Evolutionary conservation across 2,113 vertebrate genomes (phyloP), one percentile per base, ranked within the genome.

Genomic region (Sula dactylatra): DNA sequence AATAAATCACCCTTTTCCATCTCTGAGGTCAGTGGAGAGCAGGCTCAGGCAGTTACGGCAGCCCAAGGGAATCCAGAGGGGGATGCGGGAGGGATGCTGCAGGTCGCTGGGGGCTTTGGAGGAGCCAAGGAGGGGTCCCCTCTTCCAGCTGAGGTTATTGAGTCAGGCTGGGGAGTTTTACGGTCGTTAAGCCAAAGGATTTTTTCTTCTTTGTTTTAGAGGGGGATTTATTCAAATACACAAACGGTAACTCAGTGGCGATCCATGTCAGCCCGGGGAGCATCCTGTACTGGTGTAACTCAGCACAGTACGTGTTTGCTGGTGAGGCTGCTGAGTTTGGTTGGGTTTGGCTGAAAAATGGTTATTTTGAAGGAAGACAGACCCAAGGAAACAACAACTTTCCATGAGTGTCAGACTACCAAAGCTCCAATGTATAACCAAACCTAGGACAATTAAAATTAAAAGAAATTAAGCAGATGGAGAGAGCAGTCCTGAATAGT

Each of bases 271-370:
- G 78, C 25, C 56, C 7, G 0, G 21, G 44, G 31, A 79, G 69
- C 70, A n/a, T 52, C 65, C 2, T 5, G 21, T 3, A 1, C 5
- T 18, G 2, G 1, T 54, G 13, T 9, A 44, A 32, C 76, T 8
- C 14, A 2, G 72, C 22, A 2, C 32, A 3, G 58, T 5, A 4
- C 1, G 0, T 9, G 14, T 4, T 13, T 4, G 11, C 82, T 16
- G 55, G 71, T 5, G 7, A 5, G 31, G 66, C 72, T 45, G 73
- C 34, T 7, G 36, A 11, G 9, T 9, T 82, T 27, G 66, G n/a
- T 34, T 59, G 4, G 2, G 7, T 47, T 69, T 61, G 45, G 32
- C 26, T 47, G 22, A 21, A 50, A 81, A 71, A 38, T 0, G 9
- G 38, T 25, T 50, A 13, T 4, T 74, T 47, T 3, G 69, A 36